Base-by-base conservation (phyloP, 35 echinoderm and acorn worm genomes). In the Heliocidaris tuberculata region DNA sequence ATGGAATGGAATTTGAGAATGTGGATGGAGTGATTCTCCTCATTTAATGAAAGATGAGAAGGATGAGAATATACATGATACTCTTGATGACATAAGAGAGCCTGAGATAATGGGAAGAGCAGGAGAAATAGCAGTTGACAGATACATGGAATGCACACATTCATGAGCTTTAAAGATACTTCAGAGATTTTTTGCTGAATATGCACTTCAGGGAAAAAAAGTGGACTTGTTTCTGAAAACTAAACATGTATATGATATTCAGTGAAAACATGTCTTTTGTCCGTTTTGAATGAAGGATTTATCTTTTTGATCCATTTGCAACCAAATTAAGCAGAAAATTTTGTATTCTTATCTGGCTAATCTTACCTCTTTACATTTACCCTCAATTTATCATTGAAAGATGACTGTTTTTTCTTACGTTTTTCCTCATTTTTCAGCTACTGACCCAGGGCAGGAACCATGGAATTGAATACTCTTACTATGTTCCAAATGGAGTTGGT, bases 361-460 rank as follows among this genome's bases (percentile, higher is more conserved):
- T 78, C 2, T 70, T 21, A 70, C 17, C 13, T 70, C 17, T 70
- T 21, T 24, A 70, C 19, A 70, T 21, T 16, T 70, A 2, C 17
- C 2, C 19, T 24, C 17, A n/a, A n/a, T n/a, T n/a, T n/a, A n/a
- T n/a, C 65, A 78, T n/a, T 78, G 65, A 0, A 6, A 78, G 6
- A 78, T 78, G n/a, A 7, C 27, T 47, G 31, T 42, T 29, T 52
- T 27, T 59, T 35, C 48, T 65, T 95, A 93, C 52, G 27, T 59
- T 94, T 90, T 92, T 92, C 35, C 92, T 93, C 59, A 32, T 49
- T 42, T 94, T 54, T 1, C 92, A 98, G 97, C 93, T 98, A 12
- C 93, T 98, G 2, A 96, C 96, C n/a, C 97, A 98, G 93, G 96
- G 95, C 19, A 85, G 88, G 31, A 98, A 98, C 93, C 90, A 93